Evolutionary conservation across 2,797 vertebrate species (phyloP).

Genomic region (Sphaeramia orbicularis): DNA sequence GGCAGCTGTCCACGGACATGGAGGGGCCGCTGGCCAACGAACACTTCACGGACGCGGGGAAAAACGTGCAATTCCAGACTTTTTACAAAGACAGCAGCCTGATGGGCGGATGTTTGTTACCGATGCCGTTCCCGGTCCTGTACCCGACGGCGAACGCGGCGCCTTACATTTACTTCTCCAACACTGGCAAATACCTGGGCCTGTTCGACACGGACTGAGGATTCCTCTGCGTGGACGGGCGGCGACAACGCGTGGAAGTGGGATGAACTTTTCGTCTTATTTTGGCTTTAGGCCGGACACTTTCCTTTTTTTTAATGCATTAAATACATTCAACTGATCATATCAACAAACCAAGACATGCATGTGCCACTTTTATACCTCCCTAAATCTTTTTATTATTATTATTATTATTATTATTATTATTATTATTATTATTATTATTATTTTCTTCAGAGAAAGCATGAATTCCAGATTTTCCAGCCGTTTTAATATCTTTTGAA

Average conservation of each 20-base stretch:
- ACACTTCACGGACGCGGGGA: constrained; percentile 70
- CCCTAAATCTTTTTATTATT: constrained; percentile 32
- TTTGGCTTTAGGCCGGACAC: constrained; percentile 23
- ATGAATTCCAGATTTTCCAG: constrained; percentile 55
- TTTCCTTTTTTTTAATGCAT: constrained; percentile 10
- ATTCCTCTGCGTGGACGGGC: constrained; percentile 12
- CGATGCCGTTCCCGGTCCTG: constrained; percentile 87
- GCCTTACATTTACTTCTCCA: constrained; percentile 88
- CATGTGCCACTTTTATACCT: constrained; percentile 78
- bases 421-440: constrained; percentile 57
- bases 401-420: constrained; percentile 63
- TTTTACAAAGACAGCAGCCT: constrained; percentile 86
- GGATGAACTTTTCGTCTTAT: constrained; percentile 11
- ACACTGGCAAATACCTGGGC: constrained; percentile 86
- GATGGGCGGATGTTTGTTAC: constrained; percentile 86
- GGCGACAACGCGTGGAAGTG: constrained; percentile 18
- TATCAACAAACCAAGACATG: constrained; percentile 62
- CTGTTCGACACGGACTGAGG: constrained; percentile 86
- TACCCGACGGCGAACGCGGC: constrained; percentile 82
- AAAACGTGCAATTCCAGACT: constrained; percentile 79
- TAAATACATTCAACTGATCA: constrained; percentile 31
- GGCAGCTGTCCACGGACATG: constrained; percentile 82
- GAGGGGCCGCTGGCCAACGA: constrained; percentile 74
- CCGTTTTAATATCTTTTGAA: constrained; percentile 67
- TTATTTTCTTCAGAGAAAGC: constrained; percentile 44